Base-by-base conservation (phyloP, 2,797 vertebrate species). In the Taeniopygia guttata region DNA sequence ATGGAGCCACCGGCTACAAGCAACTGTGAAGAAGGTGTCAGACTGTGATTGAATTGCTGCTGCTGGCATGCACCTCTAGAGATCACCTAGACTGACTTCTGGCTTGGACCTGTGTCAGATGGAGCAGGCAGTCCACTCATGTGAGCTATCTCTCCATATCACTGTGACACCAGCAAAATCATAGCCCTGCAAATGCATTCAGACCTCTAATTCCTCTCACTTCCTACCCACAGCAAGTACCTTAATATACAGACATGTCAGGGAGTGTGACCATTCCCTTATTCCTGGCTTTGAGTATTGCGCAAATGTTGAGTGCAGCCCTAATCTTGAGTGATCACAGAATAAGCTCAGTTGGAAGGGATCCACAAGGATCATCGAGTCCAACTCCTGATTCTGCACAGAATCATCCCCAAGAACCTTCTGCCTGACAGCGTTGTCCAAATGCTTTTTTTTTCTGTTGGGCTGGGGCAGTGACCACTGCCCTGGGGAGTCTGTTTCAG, bases 321-420 rank as follows among this genome's bases (percentile, higher is more conserved):
- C 16, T 30, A 25, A 25, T 70, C 42, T 32, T 60, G 42, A 56
- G 23, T 8, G 51, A 66, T 43, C 45, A 51, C 38, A 43, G 32
- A 67, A 45, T 19, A 67, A 27, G n/a, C 22, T 45, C 52, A 51
- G 11, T 5, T 58, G 62, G 48, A 73, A 73, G 25, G 16, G 25
- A 34, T 6, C 25, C 16, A 40, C 20, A 48, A 29, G 22, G 40
- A 49, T 34, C 0, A 49, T 34, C 0, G 0, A 18, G 26, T 49
- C 7, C 62, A 49, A 0, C 21, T 43, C 43, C 60, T 49, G 17
- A 26, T 15, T 43, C 32, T 16, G 49, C 30, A 46, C 6, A 63
- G 58, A 40, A 16, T 29, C 19, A 55, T 48, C 20, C 29, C 30
- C 34, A 48, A 25, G 4, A 46, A 55, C 13, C 16, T 18, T 13